Conservation (phyloP, 1,140 invertebrate species). For the Hypothenemus hampei region DNA sequence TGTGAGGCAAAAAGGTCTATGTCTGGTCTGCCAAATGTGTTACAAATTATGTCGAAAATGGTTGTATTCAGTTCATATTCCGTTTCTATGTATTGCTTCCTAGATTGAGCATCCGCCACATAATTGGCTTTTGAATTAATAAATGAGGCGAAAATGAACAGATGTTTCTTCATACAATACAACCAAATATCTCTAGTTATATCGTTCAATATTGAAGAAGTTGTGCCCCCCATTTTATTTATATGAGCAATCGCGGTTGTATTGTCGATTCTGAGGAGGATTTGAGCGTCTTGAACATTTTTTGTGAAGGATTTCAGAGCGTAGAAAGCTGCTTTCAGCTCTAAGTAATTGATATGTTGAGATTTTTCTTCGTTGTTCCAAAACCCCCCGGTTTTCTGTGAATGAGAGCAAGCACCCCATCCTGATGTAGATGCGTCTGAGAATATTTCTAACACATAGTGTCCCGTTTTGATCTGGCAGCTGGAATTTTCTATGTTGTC, state of each 20-base stretch:
- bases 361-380: slow-evolving; percentile 2
- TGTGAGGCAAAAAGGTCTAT: too few species aligned
- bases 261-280: slow-evolving; percentile 40
- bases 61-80: too few species aligned
- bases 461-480: neutral
- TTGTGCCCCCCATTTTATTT: neutral
- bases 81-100: too few species aligned
- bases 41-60: too few species aligned
- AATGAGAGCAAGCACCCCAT: neutral
- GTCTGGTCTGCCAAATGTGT: too few species aligned
- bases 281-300: slow-evolving; percentile 31
- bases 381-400: slow-evolving; percentile 1
- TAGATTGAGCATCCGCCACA: too few species aligned
- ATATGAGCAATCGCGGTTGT: slow-evolving; percentile 43
- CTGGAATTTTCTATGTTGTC: neutral
- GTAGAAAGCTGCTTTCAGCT: slow-evolving; percentile 29
- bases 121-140: too few species aligned
- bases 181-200: neutral
- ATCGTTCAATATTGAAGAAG: neutral
- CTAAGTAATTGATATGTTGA: slow-evolving; percentile 16
- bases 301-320: slow-evolving; percentile 41
- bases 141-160: neutral
- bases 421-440: slow-evolving; percentile 6
- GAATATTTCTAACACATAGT: slow-evolving; percentile 3
- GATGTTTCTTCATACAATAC: neutral